Percentiles rank a stretch among this genome's conserved stretches.
phyloP scores from a whole-genome alignment of 1,140 invertebrate species.

The Aporrectodea caliginosa region DNA sequence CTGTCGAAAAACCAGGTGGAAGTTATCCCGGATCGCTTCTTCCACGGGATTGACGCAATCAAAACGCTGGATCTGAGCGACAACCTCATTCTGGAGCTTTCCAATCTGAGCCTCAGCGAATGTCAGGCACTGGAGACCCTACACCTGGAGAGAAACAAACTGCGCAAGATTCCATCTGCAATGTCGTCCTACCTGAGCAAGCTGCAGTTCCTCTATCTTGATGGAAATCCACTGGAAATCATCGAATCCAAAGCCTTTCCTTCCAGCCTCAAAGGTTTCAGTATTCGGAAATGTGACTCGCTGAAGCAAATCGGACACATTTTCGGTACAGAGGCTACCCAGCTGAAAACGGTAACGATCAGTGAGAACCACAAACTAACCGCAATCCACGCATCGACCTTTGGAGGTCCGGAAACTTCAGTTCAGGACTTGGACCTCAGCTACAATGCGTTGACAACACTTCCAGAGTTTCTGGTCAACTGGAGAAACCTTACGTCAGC shows the following conservation, averaged over 20 bases:
- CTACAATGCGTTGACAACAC: slow-evolving; percentile 4
- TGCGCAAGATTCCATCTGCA: not conserved
- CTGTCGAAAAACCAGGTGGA: not conserved
- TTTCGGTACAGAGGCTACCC: not conserved
- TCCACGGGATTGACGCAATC: not conserved
- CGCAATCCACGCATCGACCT: not conserved
- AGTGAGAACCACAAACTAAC: not conserved
- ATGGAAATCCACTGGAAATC: slow-evolving; percentile 5
- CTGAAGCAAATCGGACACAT: not conserved
- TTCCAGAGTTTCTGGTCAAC: not conserved
- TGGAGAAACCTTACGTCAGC: slow-evolving; percentile 9
- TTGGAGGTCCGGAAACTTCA: not conserved
- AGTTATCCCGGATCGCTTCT: slow-evolving; percentile 4
- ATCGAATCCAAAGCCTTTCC: not conserved
- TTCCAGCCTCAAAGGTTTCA: not conserved
- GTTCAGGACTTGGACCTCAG: not conserved
- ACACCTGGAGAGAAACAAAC: slow-evolving; percentile 2
- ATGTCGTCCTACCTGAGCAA: not conserved
- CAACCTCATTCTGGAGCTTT: not conserved
- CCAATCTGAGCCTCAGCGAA: not conserved
- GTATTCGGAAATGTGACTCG: slow-evolving; percentile 4
- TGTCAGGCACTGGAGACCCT: slow-evolving; percentile 1
- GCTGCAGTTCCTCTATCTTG: slow-evolving; percentile 11
- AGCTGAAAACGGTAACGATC: not conserved
- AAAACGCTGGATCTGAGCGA: slow-evolving; percentile 4